phyloP scores from a whole-genome alignment of 1,140 invertebrate genomes.

The Zaprionus tsacasi region DNA sequence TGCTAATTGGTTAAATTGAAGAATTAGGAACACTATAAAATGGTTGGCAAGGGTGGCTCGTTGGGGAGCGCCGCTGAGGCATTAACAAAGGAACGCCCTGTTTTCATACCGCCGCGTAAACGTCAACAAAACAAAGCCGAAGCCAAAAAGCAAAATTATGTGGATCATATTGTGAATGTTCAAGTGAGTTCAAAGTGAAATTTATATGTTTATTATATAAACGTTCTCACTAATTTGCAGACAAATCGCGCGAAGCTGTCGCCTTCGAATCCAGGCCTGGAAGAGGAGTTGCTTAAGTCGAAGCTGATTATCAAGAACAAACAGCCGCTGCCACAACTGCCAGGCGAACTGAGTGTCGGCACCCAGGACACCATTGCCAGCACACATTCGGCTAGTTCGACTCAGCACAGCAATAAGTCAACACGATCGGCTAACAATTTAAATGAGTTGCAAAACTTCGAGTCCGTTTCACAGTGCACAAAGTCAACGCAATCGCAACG shows the following conservation, averaged over 20 bases:
- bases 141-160: slow-evolving; percentile 86
- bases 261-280: slow-evolving; percentile 77
- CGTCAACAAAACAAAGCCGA: slow-evolving; percentile 84
- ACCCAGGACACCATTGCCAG: slow-evolving; percentile 68
- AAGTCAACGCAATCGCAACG: slow-evolving; percentile 70
- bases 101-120: slow-evolving; percentile 87
- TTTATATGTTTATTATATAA: not conserved
- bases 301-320: slow-evolving; percentile 83
- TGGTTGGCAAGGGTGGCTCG: slow-evolving; percentile 68
- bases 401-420: slow-evolving; percentile 74
- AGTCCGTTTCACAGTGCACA: slow-evolving; percentile 72
- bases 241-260: slow-evolving; percentile 84
- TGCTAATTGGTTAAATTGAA: slow-evolving; percentile 24
- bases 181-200: slow-evolving; percentile 83
- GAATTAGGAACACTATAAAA: slow-evolving; percentile 41
- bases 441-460: slow-evolving; percentile 83
- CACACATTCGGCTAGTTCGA: slow-evolving; percentile 73
- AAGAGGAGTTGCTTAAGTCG: slow-evolving; percentile 78
- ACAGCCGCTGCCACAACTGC: slow-evolving; percentile 78
- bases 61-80: slow-evolving; percentile 51
- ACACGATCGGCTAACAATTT: slow-evolving; percentile 68
- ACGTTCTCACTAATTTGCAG: slow-evolving; percentile 30
- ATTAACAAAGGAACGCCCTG: slow-evolving; percentile 85
- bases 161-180: slow-evolving; percentile 87
- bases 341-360: slow-evolving; percentile 56